These are phyloP conservation scores for Parambassis ranga DNA, from an alignment of 2,797 vertebrate genomes.

Conservation along the genomic window DNA sequence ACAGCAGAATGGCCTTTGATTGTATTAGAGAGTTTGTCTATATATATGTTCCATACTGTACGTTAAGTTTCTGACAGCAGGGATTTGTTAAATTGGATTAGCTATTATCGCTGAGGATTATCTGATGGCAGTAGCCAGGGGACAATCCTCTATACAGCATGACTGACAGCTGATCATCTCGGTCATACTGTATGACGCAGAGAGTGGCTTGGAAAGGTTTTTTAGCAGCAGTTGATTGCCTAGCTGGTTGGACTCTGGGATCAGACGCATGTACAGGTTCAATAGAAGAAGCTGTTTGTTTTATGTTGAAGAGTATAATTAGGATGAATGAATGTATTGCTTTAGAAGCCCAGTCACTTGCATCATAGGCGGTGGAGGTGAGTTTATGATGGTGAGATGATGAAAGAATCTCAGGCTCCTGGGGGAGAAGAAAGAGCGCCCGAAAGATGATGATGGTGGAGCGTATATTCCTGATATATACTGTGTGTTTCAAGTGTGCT, in stretches of 20 bases:
- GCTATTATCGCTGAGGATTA: constrained; percentile 47
- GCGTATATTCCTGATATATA: neutral
- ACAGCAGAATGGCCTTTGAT: constrained; percentile 46
- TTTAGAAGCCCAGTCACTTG: no score
- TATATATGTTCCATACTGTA: constrained; percentile 23
- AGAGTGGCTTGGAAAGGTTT: constrained; percentile 24
- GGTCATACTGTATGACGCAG: neutral
- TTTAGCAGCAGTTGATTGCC: constrained; percentile 5
- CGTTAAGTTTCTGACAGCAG: constrained; percentile 4
- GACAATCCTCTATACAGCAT: constrained; percentile 17
- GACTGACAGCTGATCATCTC: constrained; percentile 37
- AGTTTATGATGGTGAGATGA: neutral
- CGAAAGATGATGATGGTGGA: neutral
- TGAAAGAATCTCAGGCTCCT: neutral
- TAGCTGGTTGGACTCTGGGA: neutral
- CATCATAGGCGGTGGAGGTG: neutral
- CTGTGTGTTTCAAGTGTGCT: neutral
- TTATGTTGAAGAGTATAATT: neutral
- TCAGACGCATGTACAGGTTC: neutral
- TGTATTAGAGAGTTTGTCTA: constrained; percentile 19
- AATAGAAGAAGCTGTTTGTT: neutral
- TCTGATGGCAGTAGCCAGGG: constrained; percentile 38
- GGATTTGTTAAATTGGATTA: constrained; percentile 61
- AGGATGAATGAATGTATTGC: neutral
- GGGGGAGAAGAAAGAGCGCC: neutral